Evolutionary conservation across 2,113 vertebrate genomes (phyloP), one percentile per base, ranked within the genome.

Genomic region (Larimichthys crocea): DNA sequence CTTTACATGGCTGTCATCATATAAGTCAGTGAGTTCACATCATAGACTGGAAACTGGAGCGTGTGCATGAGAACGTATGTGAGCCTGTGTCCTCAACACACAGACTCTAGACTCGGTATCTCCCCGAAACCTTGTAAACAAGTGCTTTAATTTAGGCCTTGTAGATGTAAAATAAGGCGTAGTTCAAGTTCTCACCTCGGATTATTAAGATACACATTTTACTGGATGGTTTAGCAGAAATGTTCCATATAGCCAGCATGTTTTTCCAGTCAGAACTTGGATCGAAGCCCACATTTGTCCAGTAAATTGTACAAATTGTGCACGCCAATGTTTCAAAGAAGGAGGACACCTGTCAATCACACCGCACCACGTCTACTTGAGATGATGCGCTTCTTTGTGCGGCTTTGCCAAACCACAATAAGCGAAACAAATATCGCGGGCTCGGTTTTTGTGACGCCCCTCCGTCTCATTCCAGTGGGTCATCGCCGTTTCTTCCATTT

Each of bases 1-100:
- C 79, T 81, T 88, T 85, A 84, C 76, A 82, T 69, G 62, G 74
- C 52, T 80, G 82, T 83, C 63, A 74, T 80, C 4, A 31, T 63
- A 46, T 57, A 74, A 69, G 44, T 80, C 76, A 70, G 72, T 79
- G n/a, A 56, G 50, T 46, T 80, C 53, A 46, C 59, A 15, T 53
- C 52, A 52, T 79, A 40, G 69, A 76, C 56, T 22, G 22, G 72
- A 78, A 60, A 63, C 48, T 29, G 15, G 42, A 63, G 44, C 52
- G 76, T 1, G 10, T 67, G 42, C 24, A 42, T 64, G 69, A 52
- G 66, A 69, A 61, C 59, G 16, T 72, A 40, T 56, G 73, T 55
- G n/a, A 0, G 44, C 42, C 50, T 49, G 16, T 61, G 17, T n/a
- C 29, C n/a, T 50, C 29, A 50, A n/a, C 26, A 53, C 31, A 4